These are phyloP conservation scores for Ectropis grisescens DNA, from an alignment of 1,140 invertebrate genomes.

Conservation along the genomic window DNA sequence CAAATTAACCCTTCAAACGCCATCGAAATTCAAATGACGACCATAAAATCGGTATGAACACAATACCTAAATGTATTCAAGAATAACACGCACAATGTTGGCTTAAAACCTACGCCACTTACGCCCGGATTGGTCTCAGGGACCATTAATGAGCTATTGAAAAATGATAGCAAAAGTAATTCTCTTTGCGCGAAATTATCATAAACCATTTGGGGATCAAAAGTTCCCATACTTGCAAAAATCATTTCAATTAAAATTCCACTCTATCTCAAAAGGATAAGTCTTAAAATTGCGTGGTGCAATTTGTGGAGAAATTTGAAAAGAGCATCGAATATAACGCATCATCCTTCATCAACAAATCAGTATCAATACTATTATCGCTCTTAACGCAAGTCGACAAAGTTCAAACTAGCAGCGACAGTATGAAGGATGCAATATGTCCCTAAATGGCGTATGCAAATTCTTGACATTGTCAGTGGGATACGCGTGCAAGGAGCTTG, in stretches of 20 bases:
- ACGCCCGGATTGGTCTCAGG: slow-evolving; percentile 38
- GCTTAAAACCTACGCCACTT: slow-evolving; percentile 42
- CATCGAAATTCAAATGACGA: slow-evolving; percentile 49
- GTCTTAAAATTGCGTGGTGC: not conserved
- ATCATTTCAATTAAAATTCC: slow-evolving; percentile 4
- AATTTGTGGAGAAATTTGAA: slow-evolving; percentile 13
- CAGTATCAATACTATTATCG: not conserved
- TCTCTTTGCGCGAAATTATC: slow-evolving; percentile 49
- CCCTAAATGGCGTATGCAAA: slow-evolving; percentile 63
- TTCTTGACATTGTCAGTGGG: slow-evolving; percentile 27
- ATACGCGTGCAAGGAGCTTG: slow-evolving; percentile 26
- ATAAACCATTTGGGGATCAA: slow-evolving; percentile 53
- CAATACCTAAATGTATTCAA: slow-evolving; percentile 25
- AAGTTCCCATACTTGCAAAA: slow-evolving; percentile 25
- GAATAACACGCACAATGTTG: slow-evolving; percentile 22
- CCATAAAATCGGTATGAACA: slow-evolving; percentile 58
- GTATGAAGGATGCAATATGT: slow-evolving; percentile 41
- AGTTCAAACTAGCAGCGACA: not conserved
- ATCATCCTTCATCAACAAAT: slow-evolving; percentile 11
- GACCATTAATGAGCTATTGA: slow-evolving; percentile 65
- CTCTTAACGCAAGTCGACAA: not conserved
- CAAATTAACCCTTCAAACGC: slow-evolving; percentile 50
- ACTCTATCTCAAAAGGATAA: slow-evolving; percentile 5
- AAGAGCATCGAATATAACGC: slow-evolving; percentile 13
- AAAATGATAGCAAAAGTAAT: slow-evolving; percentile 67